These are phyloP conservation scores for Pachymerium ferrugineum DNA, from an alignment of 2,888 invertebrate genomes.

Conservation along the genomic window DNA sequence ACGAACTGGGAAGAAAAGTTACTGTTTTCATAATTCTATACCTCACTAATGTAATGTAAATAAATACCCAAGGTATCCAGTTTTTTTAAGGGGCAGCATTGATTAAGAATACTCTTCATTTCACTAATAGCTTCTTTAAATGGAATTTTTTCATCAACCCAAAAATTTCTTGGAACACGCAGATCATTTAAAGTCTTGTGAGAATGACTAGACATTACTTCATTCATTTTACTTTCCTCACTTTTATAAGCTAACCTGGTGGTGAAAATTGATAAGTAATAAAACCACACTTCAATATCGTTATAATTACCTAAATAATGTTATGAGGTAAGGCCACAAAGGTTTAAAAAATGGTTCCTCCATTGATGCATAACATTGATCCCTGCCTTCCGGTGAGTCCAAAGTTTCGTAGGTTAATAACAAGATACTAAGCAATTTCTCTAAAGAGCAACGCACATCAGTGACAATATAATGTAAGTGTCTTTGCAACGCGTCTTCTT, in stretches of 20 bases:
- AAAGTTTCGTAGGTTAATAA: constrained; percentile 30
- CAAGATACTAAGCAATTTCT: constrained; percentile 30
- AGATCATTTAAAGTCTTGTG: constrained; percentile 20
- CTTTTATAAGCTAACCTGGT: constrained; percentile 16
- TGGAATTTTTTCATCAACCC: not conserved
- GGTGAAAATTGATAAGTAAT: not conserved
- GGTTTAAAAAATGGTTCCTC: constrained; percentile 31
- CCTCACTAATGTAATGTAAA: not conserved
- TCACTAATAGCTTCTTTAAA: not conserved
- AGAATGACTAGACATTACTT: constrained; percentile 16
- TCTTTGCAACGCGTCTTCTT: constrained; percentile 30
- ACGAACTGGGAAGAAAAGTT: not conserved
- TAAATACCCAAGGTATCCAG: constrained; percentile 31
- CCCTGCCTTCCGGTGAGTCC: constrained; percentile 11
- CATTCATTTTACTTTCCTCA: constrained; percentile 1
- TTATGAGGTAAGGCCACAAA: constrained; percentile 29
- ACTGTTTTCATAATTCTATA: not conserved
- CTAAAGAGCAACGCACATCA: not conserved
- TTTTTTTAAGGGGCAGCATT: constrained; percentile 30
- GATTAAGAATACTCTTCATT: constrained; percentile 15
- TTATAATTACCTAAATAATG: constrained; percentile 1
- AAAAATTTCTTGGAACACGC: not conserved
- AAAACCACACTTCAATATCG: not conserved
- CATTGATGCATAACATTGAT: constrained; percentile 24
- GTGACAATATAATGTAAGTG: constrained; percentile 30